Conservation (phyloP, 2,113 vertebrate genomes). For the Sitta europaea region DNA sequence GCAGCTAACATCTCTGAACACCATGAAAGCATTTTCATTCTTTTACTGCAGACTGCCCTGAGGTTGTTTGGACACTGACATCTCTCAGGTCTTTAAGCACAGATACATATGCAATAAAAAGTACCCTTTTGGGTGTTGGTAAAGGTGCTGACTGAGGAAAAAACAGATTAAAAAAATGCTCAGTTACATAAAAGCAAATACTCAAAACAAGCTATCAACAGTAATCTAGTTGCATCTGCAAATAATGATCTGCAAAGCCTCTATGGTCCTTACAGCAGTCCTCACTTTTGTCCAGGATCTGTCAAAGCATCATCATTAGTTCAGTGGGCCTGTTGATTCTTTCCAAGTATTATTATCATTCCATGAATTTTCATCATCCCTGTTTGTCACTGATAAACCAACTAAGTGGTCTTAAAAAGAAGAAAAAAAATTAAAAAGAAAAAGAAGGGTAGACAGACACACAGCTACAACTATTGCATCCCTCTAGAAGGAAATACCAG, state of each 20-base stretch:
- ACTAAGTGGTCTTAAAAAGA: background rate
- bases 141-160: background rate
- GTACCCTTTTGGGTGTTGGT: background rate
- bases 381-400: background rate
- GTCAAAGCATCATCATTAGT: background rate
- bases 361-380: background rate
- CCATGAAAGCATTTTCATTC: background rate
- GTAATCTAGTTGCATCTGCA: background rate
- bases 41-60: background rate
- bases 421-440: too few species aligned
- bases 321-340: background rate
- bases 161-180: background rate
- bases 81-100: background rate
- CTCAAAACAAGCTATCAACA: background rate
- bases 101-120: background rate
- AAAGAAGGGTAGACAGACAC: background rate
- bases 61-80: background rate
- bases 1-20: background rate
- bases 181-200: background rate
- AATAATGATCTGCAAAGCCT: background rate
- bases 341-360: background rate
- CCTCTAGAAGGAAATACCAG: background rate
- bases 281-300: background rate
- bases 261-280: background rate
- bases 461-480: accelerated